These are phyloP conservation scores for Meta bourneti DNA, from an alignment of 2,888 invertebrate species.

Conservation along the genomic window DNA sequence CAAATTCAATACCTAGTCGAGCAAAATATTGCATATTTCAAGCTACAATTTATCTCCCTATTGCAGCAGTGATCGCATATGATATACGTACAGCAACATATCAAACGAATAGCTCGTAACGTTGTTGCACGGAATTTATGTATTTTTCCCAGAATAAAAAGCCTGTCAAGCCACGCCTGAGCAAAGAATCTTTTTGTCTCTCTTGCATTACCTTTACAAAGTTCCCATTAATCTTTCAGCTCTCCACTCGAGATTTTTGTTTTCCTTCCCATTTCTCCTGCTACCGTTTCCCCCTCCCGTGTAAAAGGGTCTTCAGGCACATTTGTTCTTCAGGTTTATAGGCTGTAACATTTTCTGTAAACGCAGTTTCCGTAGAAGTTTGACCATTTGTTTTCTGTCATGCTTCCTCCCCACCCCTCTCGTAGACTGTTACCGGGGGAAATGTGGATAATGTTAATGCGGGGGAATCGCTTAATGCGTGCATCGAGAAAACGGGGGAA, in stretches of 20 bases:
- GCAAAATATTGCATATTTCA: neutral
- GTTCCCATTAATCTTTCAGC: conserved; percentile 67
- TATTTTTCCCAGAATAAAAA: conserved; percentile 35
- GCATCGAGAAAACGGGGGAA: neutral
- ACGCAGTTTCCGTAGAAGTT: conserved; percentile 64
- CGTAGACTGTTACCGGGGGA: neutral
- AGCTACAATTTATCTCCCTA: neutral
- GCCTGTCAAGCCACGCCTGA: conserved; percentile 4
- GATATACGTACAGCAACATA: neutral
- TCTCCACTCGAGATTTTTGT: conserved; percentile 45
- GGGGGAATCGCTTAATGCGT: conserved; percentile 44
- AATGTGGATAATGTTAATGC: conserved; percentile 46
- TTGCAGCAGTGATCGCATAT: neutral
- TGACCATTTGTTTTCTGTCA: conserved; percentile 68
- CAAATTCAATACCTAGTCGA: too few species aligned
- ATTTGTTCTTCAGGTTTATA: conserved; percentile 68
- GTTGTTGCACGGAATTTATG: conserved; percentile 36
- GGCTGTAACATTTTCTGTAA: conserved; percentile 73
- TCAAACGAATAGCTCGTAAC: conserved; percentile 22
- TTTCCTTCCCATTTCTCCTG: conserved; percentile 55
- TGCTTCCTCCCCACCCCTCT: neutral
- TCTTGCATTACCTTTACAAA: conserved; percentile 55
- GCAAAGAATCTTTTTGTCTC: conserved; percentile 54
- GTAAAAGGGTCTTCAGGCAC: conserved; percentile 60
- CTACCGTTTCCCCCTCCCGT: conserved; percentile 19